Evolutionary conservation across 1,140 invertebrate species (phyloP).

Genomic region (Drosophila teissieri): DNA sequence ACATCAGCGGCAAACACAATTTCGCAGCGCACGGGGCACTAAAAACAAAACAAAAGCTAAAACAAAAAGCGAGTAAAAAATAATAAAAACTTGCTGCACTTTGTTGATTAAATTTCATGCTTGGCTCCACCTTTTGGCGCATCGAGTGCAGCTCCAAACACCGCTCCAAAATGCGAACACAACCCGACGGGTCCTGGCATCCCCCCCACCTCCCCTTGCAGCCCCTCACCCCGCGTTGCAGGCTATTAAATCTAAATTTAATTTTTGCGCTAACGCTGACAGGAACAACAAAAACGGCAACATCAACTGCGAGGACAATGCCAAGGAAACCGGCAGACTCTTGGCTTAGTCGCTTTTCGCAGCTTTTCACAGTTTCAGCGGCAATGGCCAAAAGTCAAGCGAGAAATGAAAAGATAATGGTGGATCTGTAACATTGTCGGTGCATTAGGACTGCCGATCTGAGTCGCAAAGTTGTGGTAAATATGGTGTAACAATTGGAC

Average conservation of each 20-base stretch:
- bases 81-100: slow-evolving; percentile 73
- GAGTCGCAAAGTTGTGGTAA: neutral
- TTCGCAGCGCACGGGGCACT: slow-evolving; percentile 21
- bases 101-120: slow-evolving; percentile 80
- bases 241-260: slow-evolving; percentile 73
- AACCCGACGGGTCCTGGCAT: slow-evolving; percentile 15
- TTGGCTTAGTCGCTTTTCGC: slow-evolving; percentile 30
- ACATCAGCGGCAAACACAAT: slow-evolving; percentile 45
- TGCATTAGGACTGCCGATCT: slow-evolving; percentile 8
- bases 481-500: neutral
- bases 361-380: slow-evolving; percentile 16
- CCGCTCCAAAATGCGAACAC: slow-evolving; percentile 47
- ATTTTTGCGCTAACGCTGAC: slow-evolving; percentile 59
- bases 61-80: slow-evolving; percentile 31
- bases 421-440: slow-evolving; percentile 30
- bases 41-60: slow-evolving; percentile 40
- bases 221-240: slow-evolving; percentile 29
- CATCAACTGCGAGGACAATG: slow-evolving; percentile 40
- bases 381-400: slow-evolving; percentile 32
- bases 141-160: slow-evolving; percentile 39
- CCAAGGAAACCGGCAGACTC: slow-evolving; percentile 15
- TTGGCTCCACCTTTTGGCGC: slow-evolving; percentile 67
- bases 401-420: slow-evolving; percentile 42
- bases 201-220: neutral
- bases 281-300: slow-evolving; percentile 23